Base-by-base conservation (phyloP, 1,140 invertebrate species). In the Orius insidiosus region DNA sequence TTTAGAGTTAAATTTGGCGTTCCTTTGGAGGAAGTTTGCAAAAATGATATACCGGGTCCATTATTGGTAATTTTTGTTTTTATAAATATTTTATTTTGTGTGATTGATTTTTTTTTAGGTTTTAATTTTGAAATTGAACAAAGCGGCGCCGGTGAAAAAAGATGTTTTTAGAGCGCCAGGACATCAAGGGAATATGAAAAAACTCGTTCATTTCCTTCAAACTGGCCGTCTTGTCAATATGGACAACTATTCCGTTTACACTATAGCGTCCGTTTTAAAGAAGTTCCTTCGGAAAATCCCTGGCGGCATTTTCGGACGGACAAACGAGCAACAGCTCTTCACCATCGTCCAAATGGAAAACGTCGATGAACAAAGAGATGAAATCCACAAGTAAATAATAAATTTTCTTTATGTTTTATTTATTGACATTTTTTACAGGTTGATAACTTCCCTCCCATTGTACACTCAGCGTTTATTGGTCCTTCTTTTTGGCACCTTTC, bases 241-340 rank as follows among this genome's bases (percentile, higher is more conserved):
- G 58, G 85, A 92, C 58, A 92, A 95, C 62, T 97, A 93, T 62
- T 94, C 87, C 52, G 90, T 97, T 45, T 94, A 98, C 66, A 98
- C 94, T 33, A 92, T 98, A 58, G 93, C 94, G 16, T 95, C 90
- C 64, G 93, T 98, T 32, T 70, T 97, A 24, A 98, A 98, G 66
- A 87, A 88, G 68, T 98, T 98, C 68, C 70, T 97, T n/a, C 75
- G 93, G 47, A 95, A 96, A 71, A 78, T 98, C 55, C 93, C 94
- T 36, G 88, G 85, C 49, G 94, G 94, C 16, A 85, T 98, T 45
- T 97, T 98, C 68, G 75, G 90, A 0, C 70, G 76, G 24, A 83
- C 87, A 43, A 80, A 85, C 50, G 94, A 98, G 65, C 78, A 86
- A 63, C 72, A 79, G 50, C 69, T 98, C 35, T 93, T 98, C 62